Evolutionary conservation across 2,888 invertebrate genomes (phyloP).

Genomic region (Eurytoma adleriae): DNA sequence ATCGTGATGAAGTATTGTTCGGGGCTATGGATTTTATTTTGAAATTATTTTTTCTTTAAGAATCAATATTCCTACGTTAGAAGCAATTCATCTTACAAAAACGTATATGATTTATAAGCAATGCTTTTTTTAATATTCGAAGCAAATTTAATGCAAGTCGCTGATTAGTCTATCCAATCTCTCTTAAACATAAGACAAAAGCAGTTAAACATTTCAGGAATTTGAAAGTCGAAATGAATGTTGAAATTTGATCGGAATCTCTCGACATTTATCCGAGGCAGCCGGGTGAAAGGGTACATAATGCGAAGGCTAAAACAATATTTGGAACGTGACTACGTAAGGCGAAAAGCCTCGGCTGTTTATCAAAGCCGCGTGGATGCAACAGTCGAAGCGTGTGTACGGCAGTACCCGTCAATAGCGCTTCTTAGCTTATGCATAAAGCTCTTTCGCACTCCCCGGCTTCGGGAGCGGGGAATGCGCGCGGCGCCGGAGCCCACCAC

Average conservation of each 20-base stretch:
- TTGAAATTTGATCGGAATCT: conserved; percentile 21
- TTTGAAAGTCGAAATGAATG: conserved; percentile 1
- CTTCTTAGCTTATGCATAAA: conserved; percentile 74
- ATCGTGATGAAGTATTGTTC: conserved; percentile 50
- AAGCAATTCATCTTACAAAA: background rate
- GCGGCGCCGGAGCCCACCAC: conserved; percentile 14
- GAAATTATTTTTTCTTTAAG: background rate
- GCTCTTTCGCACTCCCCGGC: conserved; percentile 68
- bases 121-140: too few relatives aligned
- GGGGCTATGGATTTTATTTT: conserved; percentile 34
- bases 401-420: conserved; percentile 69
- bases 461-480: conserved; percentile 44
- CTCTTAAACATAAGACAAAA: too few relatives aligned
- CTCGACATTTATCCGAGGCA: conserved; percentile 34
- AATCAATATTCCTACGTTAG: background rate
- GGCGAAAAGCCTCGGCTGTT: conserved; percentile 54
- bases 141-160: too few relatives aligned
- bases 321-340: conserved; percentile 58
- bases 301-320: conserved; percentile 57
- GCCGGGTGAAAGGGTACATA: conserved; percentile 46
- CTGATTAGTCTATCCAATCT: too few relatives aligned
- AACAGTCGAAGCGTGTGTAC: conserved; percentile 53
- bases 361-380: conserved; percentile 56
- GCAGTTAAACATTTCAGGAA: background rate
- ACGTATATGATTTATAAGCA: too few relatives aligned